These are phyloP conservation scores for Ametastegia equiseti DNA, from an alignment of 2,888 invertebrate genomes.

Conservation along the genomic window DNA sequence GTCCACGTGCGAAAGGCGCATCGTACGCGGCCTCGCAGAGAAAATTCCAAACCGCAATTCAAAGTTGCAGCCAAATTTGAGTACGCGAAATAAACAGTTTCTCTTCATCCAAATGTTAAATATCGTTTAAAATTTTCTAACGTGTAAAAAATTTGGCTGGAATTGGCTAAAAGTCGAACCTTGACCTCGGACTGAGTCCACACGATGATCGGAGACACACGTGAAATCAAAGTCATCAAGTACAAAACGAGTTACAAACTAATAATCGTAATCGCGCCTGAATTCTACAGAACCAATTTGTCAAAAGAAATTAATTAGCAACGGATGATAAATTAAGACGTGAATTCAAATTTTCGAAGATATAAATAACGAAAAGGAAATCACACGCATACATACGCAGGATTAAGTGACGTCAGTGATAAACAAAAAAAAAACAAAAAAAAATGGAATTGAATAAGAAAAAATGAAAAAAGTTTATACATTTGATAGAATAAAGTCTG, in stretches of 20 bases:
- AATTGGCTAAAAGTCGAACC: background rate
- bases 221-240: slow-evolving; percentile 36
- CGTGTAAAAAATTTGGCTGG: background rate
- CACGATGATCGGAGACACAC: slow-evolving; percentile 17
- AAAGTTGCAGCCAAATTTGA: background rate
- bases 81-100: background rate
- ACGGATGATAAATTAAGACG: background rate
- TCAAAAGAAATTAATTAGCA: background rate
- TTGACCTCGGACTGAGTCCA: background rate
- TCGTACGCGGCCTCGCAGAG: slow-evolving; percentile 3
- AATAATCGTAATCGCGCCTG: background rate
- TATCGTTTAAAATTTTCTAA: background rate
- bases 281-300: background rate
- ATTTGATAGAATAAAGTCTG: too few species aligned
- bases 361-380: too few species aligned
- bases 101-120: too few species aligned
- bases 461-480: background rate
- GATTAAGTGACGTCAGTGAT: too few species aligned
- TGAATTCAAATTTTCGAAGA: too few species aligned
- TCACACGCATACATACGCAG: too few species aligned
- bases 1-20: slow-evolving; percentile 61
- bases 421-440: too few species aligned
- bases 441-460: too few species aligned
- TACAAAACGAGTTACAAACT: slow-evolving; percentile 21
- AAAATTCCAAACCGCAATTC: too few species aligned